A percentile compares a stretch with the other conserved stretches of the same genome.
phyloP scores from a whole-genome alignment of 2,888 invertebrate species.

The Plebejus argus region DNA sequence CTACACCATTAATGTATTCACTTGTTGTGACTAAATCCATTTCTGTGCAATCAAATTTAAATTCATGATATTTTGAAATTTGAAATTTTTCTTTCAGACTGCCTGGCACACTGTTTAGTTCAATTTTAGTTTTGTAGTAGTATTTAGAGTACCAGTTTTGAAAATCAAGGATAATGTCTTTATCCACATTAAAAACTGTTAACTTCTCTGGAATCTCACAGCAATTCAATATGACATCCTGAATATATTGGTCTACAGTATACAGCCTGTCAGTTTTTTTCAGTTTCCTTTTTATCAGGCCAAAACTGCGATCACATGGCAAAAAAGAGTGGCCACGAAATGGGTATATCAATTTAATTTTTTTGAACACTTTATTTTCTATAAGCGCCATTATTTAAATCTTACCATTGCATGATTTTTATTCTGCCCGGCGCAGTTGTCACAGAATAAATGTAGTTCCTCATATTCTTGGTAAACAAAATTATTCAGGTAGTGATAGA shows the following conservation, averaged over 20 bases:
- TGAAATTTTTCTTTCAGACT: background rate
- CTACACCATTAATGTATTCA: conserved; percentile 9
- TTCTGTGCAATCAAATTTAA: conserved; percentile 6
- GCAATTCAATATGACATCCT: conserved; percentile 36
- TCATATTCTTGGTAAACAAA: conserved; percentile 35
- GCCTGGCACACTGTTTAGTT: background rate
- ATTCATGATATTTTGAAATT: conserved; percentile 7
- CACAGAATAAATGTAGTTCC: conserved; percentile 38
- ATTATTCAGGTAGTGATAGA: conserved; percentile 37
- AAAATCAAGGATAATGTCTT: background rate
- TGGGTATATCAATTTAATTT: conserved; percentile 37
- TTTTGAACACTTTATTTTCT: conserved; percentile 36
- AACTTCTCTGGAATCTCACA: conserved; percentile 34
- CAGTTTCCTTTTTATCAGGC: conserved; percentile 34
- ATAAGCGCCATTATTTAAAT: conserved; percentile 36
- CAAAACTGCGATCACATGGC: conserved; percentile 38
- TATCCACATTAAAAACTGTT: background rate
- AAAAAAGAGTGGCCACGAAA: conserved; percentile 39
- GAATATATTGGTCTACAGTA: conserved; percentile 37
- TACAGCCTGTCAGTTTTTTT: conserved; percentile 38
- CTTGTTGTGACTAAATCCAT: background rate
- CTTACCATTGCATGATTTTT: no score
- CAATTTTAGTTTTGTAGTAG: conserved; percentile 9
- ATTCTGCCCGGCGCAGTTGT: conserved; percentile 38
- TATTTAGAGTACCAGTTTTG: conserved; percentile 1